Evolutionary conservation across 2,888 invertebrate species (phyloP).

Genomic region (Phengaris alcon): DNA sequence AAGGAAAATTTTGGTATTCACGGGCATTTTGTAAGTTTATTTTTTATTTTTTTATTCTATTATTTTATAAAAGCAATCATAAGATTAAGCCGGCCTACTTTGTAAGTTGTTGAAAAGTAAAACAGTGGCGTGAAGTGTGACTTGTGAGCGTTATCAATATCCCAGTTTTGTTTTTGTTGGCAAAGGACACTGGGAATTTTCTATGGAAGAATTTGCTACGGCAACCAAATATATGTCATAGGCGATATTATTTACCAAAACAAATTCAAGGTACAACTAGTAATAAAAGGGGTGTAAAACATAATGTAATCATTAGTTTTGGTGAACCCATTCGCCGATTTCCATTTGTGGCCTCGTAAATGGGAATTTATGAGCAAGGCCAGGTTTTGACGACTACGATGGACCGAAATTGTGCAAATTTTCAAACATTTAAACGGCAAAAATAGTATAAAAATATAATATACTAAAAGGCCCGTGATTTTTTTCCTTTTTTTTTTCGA

Average conservation of each 20-base stretch:
- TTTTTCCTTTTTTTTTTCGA: no score
- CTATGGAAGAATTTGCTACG: no score
- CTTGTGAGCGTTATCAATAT: no score
- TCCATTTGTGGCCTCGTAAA: conserved; percentile 13
- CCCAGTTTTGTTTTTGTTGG: no score
- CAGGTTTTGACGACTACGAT: neutral
- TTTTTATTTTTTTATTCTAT: no score
- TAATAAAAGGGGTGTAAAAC: neutral
- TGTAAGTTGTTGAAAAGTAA: conserved; percentile 8
- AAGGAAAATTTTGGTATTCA: no score
- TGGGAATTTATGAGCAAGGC: neutral
- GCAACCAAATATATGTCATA: neutral
- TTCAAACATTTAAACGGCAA: neutral
- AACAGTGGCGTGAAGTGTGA: neutral
- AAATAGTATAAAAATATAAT: no score
- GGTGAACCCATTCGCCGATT: neutral
- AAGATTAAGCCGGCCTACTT: neutral
- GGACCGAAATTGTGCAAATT: neutral
- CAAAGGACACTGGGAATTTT: no score
- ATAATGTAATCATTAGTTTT: conserved; percentile 3
- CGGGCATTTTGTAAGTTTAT: no score
- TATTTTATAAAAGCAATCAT: no score
- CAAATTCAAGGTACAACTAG: conserved; percentile 2
- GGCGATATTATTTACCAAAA: neutral
- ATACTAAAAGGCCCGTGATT: no score